phyloP scores from a whole-genome alignment of 2,113 vertebrate species.

The Taxidea taxus region DNA sequence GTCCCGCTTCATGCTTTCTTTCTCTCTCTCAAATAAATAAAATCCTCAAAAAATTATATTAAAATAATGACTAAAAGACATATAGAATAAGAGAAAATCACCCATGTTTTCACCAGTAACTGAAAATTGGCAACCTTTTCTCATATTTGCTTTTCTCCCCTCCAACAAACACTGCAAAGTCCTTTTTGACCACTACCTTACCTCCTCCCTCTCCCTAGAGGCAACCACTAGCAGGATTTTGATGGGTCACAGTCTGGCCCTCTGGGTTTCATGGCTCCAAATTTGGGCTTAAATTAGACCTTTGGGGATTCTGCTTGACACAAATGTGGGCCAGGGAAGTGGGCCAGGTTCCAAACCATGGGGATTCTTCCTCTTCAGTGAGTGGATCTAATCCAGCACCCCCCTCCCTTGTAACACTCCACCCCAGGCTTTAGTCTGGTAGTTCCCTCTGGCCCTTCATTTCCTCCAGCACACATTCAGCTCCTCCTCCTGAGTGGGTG shows the following conservation, averaged over 20 bases:
- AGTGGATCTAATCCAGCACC: neutral
- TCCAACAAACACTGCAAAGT: neutral
- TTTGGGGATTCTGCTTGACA: neutral
- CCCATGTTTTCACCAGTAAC: neutral
- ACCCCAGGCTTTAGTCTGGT: neutral
- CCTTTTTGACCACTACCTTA: neutral
- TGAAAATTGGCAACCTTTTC: neutral
- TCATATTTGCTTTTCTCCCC: neutral
- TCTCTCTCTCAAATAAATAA: neutral
- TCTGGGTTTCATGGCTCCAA: constrained; percentile 41
- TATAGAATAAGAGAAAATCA: neutral
- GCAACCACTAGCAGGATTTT: neutral
- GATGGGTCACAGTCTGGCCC: neutral
- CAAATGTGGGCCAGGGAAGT: neutral
- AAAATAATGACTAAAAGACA: constrained; percentile 40
- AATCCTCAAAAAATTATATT: neutral
- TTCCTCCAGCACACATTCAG: neutral
- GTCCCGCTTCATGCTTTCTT: neutral
- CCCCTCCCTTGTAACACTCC: neutral
- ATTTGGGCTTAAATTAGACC: constrained; percentile 36
- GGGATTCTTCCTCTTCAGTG: neutral
- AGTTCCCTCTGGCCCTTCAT: neutral
- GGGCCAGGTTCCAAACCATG: neutral
- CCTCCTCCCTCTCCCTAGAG: neutral
- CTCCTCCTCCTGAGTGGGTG: neutral